Conservation (phyloP, 2,113 vertebrate genomes). For the Vidua macroura region DNA sequence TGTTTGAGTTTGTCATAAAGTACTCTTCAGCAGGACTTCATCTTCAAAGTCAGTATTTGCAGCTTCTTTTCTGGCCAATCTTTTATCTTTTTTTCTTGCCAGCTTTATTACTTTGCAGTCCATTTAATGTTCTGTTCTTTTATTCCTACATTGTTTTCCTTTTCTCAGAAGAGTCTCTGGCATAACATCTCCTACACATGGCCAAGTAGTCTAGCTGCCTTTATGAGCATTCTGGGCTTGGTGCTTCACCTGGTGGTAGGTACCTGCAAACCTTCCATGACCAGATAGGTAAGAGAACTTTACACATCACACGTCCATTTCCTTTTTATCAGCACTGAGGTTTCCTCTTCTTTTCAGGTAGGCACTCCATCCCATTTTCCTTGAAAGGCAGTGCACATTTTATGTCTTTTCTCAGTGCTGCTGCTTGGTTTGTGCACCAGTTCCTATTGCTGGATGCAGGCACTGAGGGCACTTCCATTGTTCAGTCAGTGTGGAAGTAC, state of each 20-base stretch:
- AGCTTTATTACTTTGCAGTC: neutral
- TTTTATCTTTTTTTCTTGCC: neutral
- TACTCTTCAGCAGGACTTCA: neutral
- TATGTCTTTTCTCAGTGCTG: neutral
- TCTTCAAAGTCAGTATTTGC: neutral
- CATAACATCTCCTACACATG: neutral
- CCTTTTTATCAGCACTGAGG: neutral
- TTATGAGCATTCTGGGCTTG: neutral
- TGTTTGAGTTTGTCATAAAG: neutral
- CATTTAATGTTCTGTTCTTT: neutral
- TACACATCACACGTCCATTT: neutral
- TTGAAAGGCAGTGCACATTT: neutral
- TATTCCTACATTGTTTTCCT: neutral
- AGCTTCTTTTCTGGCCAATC: neutral
- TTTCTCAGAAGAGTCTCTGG: neutral
- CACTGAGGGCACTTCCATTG: neutral
- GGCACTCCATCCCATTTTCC: neutral
- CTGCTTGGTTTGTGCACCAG: neutral
- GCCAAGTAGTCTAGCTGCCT: neutral
- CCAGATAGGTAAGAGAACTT: neutral
- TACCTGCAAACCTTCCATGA: neutral
- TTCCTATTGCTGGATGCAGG: neutral
- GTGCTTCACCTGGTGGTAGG: neutral
- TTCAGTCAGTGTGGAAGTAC: neutral
- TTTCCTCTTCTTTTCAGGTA: neutral